Evolutionary conservation across 1,140 invertebrate genomes (phyloP).

Genomic region (Aphelinus atriplicis): DNA sequence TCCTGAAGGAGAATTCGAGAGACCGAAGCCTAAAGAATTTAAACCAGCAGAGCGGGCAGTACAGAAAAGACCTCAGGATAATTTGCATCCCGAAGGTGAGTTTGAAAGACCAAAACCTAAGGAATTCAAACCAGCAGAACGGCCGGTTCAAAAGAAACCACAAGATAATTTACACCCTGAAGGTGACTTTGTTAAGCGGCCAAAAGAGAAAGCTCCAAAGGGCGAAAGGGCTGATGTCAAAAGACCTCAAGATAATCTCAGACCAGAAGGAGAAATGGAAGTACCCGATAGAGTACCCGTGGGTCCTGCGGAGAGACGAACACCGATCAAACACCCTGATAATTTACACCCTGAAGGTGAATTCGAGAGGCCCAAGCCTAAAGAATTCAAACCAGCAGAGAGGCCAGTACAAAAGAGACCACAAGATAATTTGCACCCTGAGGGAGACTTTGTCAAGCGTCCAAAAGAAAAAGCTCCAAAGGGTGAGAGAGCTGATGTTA

Average conservation of each 20-base stretch:
- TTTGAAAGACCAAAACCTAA: conserved; percentile 66
- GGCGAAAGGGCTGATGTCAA: conserved; percentile 64
- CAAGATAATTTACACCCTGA: conserved; percentile 63
- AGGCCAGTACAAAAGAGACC: conserved; percentile 70
- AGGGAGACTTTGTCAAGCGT: conserved; percentile 67
- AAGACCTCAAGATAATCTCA: conserved; percentile 63
- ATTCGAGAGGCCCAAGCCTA: conserved; percentile 59
- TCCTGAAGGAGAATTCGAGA: conserved; percentile 71
- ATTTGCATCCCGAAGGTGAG: conserved; percentile 70
- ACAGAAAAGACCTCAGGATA: conserved; percentile 64
- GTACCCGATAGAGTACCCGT: conserved; percentile 61
- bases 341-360: conserved; percentile 69
- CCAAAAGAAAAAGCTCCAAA: conserved; percentile 63
- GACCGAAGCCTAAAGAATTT: conserved; percentile 60
- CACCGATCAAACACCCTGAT: conserved; percentile 69
- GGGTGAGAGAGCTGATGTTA: conserved; percentile 60
- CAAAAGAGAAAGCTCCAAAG: conserved; percentile 59
- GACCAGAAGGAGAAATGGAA: conserved; percentile 71
- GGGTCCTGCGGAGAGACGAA: conserved; percentile 66
- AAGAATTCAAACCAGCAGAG: conserved; percentile 71
- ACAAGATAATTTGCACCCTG: conserved; percentile 73
- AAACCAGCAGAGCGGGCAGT: conserved; percentile 59
- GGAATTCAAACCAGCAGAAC: conserved; percentile 53
- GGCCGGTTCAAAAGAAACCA: conserved; percentile 53
- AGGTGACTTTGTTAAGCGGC: conserved; percentile 58